These are phyloP conservation scores for Fopius arisanus DNA, from an alignment of 1,140 invertebrate species.

Conservation along the genomic window DNA sequence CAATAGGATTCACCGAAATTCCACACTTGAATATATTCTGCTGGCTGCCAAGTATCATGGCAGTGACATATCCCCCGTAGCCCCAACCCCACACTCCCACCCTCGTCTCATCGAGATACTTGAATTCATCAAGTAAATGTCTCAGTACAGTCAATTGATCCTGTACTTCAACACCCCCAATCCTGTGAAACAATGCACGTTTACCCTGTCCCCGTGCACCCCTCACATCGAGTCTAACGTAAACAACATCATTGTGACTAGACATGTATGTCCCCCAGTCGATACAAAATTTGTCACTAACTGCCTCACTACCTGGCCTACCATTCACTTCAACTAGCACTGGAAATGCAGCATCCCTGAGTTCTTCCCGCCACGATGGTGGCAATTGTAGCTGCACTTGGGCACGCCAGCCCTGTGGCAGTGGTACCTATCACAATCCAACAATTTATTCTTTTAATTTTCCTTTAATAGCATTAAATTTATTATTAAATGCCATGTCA, in stretches of 20 bases:
- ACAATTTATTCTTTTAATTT: background rate
- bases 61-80: constrained; percentile 93
- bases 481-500: background rate
- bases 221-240: constrained; percentile 86
- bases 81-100: constrained; percentile 97
- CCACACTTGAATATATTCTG: constrained; percentile 90
- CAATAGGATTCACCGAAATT: constrained; percentile 90
- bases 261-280: constrained; percentile 95
- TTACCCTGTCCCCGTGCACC: constrained; percentile 85
- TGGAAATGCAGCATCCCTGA: constrained; percentile 83
- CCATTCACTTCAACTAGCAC: constrained; percentile 89
- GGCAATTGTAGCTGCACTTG: constrained; percentile 82
- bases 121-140: constrained; percentile 76
- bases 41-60: constrained; percentile 86
- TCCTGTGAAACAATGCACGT: constrained; percentile 76
- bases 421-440: constrained; percentile 72
- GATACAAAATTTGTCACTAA: constrained; percentile 84
- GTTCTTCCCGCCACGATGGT: constrained; percentile 83
- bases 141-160: constrained; percentile 88
- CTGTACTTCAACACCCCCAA: constrained; percentile 87
- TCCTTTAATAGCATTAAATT: background rate
- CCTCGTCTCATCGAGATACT: constrained; percentile 85
- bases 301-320: constrained; percentile 85
- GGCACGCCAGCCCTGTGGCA: constrained; percentile 79
- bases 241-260: constrained; percentile 89